Evolutionary conservation across 1,140 invertebrate genomes (phyloP), one percentile per base, ranked within the genome.

Genomic region (Sipha flava): DNA sequence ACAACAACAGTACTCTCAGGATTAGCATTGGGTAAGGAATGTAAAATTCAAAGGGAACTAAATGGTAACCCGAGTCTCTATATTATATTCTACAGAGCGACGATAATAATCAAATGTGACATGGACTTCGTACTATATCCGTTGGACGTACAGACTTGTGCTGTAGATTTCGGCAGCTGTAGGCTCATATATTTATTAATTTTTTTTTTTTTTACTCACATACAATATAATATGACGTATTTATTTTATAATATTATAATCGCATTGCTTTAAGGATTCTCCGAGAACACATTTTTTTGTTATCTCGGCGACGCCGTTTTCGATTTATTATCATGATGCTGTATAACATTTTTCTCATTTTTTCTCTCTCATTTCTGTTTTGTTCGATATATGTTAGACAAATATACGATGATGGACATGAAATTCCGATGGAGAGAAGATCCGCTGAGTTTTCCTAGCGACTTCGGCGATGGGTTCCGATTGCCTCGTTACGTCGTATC

Each of bases 91-190:
- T 66, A 2, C 87, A 89, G 88, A 73, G 89, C 88, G 12, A 89
- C 88, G 40, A 87, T 89, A 62, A 88, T 88, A 75, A 88, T 89
- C 81, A 89, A 89, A 84, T 89, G 88, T 82, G 87, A 89, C 82
- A 89, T 89, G 88, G 87, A 89, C 83, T 89, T 89, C 83, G 88
- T 87, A 37, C 83, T 89, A 54, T 89, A 89, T 82, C 89, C 88
- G 5, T 82, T 89, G 79, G 89, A 89, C 82, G 87, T 89, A 9
- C 89, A 89, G 82, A 88, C 87, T 81, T 89, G 89, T 84, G 85
- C 85, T 54, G 88, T 89, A 80, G 89, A 89, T 83, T 89, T 89
- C 81, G 88, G 88, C 82, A 89, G 88, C 83, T 89, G 88, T 89
- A 86, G 88, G 88, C 10, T 0, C 5, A 16, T 6, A n/a, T n/a